Evolutionary conservation across 2,888 invertebrate species (phyloP), one percentile per base, ranked within the genome.

Genomic region (Lycia hirtaria): DNA sequence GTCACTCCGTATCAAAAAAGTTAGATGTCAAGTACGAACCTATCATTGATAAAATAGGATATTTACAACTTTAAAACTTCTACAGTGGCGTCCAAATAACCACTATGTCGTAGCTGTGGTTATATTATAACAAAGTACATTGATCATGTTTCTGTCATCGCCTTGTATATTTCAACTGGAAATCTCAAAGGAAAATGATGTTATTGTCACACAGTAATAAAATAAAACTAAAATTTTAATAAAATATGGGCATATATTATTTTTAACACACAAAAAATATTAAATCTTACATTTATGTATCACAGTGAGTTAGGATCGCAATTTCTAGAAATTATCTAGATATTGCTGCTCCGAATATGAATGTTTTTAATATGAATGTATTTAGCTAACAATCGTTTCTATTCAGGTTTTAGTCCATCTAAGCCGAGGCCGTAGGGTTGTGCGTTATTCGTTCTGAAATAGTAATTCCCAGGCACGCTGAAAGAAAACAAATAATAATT

Each of bases 401-500:
- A 40, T 14, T 40, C 38, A 24, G 51, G 38, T 65, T 71, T 86
- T 45, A 88, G 65, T 50, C 90, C 90, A 19, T 80, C 69, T 63
- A 67, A 68, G 1, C 83, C 83, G 1, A 85, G 78, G 54, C 89
- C 90, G 61, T 76, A 85, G 1, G 89, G 89, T 49, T 83, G 66
- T 51, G 68, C 58, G 1, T 69, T 72, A 12, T 72, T 71, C 19
- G 90, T 90, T 37, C 69, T 65, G 15, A 90, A 78, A 59, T 75
- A 90, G 66, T 90, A 90, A 68, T 87, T 82, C 22, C 90, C 90
- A 10, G 80, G 80, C 37, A 68, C 32, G 4, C 85, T 86, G 75
- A 54, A 77, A 78, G 62, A 35, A 19, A 44, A 41, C 20, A 51
- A 55, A 35, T n/a, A n/a, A n/a, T n/a, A n/a, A n/a, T n/a, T n/a